phyloP scores from a whole-genome alignment of 2,113 vertebrate genomes.

The Gadus chalcogrammus region DNA sequence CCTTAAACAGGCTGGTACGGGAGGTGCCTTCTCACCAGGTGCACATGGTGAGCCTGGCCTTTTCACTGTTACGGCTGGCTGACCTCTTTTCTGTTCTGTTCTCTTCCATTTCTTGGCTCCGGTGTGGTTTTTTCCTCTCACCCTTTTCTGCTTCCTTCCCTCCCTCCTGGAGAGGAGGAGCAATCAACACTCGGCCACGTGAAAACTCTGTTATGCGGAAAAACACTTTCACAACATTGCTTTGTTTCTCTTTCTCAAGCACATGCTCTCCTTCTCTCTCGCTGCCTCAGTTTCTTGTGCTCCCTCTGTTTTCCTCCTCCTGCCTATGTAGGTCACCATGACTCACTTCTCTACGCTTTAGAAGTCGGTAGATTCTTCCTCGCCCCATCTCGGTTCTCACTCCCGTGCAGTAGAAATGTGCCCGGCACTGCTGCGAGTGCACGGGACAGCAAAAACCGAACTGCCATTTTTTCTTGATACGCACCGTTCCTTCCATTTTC shows the following conservation, averaged over 20 bases:
- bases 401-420: conserved; percentile 50
- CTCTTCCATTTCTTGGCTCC: conserved; percentile 41
- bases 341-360: conserved; percentile 76
- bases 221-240: conserved; percentile 16
- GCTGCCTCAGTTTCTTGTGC: conserved; percentile 48
- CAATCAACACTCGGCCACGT: conserved; percentile 59
- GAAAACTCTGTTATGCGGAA: conserved; percentile 76
- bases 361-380: conserved; percentile 61
- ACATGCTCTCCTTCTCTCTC: background rate
- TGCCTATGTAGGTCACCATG: conserved; percentile 78
- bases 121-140: conserved; percentile 45
- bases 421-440: conserved; percentile 31
- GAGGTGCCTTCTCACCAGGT: no score
- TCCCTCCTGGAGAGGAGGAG: conserved; percentile 50
- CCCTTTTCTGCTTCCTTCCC: conserved; percentile 30
- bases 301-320: conserved; percentile 32
- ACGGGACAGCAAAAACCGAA: no score
- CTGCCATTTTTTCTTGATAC: conserved; percentile 25
- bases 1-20: no score
- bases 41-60: no score
- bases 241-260: no score
- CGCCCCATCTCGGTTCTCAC: conserved; percentile 50
- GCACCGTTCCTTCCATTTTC: no score
- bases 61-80: no score
- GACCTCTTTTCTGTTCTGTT: conserved; percentile 10